Conservation (phyloP, 1,140 invertebrate genomes). For the Drosophila repletoides region DNA sequence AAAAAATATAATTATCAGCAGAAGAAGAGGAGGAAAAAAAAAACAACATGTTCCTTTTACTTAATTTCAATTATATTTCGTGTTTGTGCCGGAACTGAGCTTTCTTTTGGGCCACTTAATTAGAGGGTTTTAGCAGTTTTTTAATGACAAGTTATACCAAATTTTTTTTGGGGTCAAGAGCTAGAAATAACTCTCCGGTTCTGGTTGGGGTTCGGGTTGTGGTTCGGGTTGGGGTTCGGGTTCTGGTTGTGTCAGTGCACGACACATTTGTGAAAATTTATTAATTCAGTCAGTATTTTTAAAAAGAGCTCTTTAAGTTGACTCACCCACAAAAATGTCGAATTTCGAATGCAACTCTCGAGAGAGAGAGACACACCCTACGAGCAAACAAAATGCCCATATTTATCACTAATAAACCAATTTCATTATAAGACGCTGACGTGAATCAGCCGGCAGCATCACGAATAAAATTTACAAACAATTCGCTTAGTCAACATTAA, state of each 20-base stretch:
- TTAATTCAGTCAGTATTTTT: conserved; percentile 67
- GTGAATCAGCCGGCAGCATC: conserved; percentile 56
- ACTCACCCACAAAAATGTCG: conserved; percentile 46
- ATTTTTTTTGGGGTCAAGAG: neutral
- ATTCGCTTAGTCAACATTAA: conserved; percentile 47
- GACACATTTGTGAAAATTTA: conserved; percentile 14
- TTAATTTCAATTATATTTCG: conserved; percentile 11
- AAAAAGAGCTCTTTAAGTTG: conserved; percentile 32
- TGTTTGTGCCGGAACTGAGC: neutral
- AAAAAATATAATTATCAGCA: conserved; percentile 47
- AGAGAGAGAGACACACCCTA: too few relatives aligned
- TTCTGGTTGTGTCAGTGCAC: neutral
- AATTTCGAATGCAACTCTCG: conserved; percentile 16
- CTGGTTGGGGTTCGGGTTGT: neutral
- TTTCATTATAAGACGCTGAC: conserved; percentile 67
- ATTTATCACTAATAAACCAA: conserved; percentile 76
- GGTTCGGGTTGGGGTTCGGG: neutral
- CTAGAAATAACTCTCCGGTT: too few relatives aligned
- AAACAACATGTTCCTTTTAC: conserved; percentile 3
- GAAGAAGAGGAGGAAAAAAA: too few relatives aligned
- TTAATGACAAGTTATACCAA: conserved; percentile 10
- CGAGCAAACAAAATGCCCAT: too few relatives aligned
- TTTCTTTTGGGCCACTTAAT: conserved; percentile 18
- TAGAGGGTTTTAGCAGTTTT: conserved; percentile 8
- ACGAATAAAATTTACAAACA: conserved; percentile 53